These are phyloP conservation scores for Adelges cooleyi DNA, from an alignment of 1,140 invertebrate species.

Conservation along the genomic window DNA sequence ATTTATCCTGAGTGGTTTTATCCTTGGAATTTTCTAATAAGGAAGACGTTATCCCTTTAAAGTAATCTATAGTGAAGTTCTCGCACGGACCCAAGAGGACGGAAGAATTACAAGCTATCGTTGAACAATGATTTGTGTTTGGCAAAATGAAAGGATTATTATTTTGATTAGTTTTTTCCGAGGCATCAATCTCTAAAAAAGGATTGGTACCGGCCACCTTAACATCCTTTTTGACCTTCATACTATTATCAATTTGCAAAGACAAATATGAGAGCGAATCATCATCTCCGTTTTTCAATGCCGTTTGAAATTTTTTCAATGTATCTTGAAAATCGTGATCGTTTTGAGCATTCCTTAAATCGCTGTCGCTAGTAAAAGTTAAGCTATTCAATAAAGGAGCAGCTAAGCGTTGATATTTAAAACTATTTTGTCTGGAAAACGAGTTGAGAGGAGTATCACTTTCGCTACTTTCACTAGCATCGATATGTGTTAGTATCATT, in stretches of 20 bases:
- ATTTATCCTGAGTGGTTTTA: not conserved
- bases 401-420: conserved; percentile 14
- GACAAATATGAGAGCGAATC: conserved; percentile 29
- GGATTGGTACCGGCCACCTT: conserved; percentile 23
- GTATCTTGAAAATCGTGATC: conserved; percentile 46
- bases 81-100: conserved; percentile 46
- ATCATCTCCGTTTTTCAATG: conserved; percentile 32
- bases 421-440: conserved; percentile 30
- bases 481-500: conserved; percentile 61
- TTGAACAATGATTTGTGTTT: conserved; percentile 13
- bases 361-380: conserved; percentile 45
- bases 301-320: conserved; percentile 42
- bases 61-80: conserved; percentile 43
- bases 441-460: conserved; percentile 35
- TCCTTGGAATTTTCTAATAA: conserved; percentile 33
- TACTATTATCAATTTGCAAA: conserved; percentile 13
- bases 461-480: conserved; percentile 50
- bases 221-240: not conserved
- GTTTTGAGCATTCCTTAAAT: conserved; percentile 41
- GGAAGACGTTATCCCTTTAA: conserved; percentile 42
- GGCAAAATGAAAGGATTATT: conserved; percentile 27
- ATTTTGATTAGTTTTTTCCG: conserved; percentile 34
- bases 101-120: conserved; percentile 29
- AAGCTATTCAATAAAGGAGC: conserved; percentile 32
- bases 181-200: conserved; percentile 38